A percentile compares a stretch with the other conserved stretches of the same genome.
Evolutionary conservation across 2,113 vertebrate genomes (phyloP).

Genomic region (Tragelaphus strepsiceros): DNA sequence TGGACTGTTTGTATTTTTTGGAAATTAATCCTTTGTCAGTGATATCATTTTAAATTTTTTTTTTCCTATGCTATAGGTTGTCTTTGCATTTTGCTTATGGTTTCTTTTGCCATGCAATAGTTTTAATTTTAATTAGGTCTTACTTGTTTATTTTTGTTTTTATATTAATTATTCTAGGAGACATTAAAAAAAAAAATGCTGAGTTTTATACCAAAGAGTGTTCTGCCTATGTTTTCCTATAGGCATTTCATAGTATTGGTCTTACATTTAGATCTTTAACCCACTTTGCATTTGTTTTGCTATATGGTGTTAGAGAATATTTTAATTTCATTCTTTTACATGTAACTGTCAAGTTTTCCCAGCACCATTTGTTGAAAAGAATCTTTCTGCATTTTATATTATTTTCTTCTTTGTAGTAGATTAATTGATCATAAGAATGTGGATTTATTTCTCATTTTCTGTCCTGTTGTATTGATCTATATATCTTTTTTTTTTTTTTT

Average conservation of each 20-base stretch:
- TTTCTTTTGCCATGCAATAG: neutral
- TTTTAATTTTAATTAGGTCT: neutral
- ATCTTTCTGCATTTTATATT: neutral
- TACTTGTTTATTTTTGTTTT: neutral
- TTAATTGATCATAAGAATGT: neutral
- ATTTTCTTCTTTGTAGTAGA: neutral
- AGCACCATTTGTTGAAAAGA: neutral
- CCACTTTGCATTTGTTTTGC: neutral
- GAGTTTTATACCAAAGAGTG: neutral
- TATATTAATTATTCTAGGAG: neutral
- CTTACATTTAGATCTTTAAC: neutral
- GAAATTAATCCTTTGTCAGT: neutral
- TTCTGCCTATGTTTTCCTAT: neutral
- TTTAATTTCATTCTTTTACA: neutral
- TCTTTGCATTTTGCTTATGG: neutral
- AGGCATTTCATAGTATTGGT: neutral
- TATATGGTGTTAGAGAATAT: neutral
- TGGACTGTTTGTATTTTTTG: neutral
- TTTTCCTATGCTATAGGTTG: neutral
- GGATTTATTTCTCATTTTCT: neutral
- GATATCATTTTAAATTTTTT: neutral
- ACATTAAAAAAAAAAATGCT: neutral
- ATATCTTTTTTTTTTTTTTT: neutral
- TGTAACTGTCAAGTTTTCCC: neutral
- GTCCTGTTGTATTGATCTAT: neutral